Conservation (phyloP, 2,888 invertebrate species). For the Drosophila pseudotakahashii region DNA sequence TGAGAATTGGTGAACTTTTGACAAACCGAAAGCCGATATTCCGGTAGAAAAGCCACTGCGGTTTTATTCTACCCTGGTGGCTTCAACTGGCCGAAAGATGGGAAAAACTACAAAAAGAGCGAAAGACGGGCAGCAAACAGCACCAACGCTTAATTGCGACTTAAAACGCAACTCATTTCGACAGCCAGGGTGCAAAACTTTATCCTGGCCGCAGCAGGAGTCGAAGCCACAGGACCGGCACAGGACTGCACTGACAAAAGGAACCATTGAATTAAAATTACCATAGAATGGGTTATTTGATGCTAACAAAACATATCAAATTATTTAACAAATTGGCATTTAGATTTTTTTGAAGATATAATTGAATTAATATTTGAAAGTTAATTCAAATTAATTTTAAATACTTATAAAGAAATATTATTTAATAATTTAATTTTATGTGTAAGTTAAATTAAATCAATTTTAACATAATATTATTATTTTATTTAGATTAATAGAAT, state of each 20-base stretch:
- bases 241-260: neutral
- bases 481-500: too few species aligned
- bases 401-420: too few species aligned
- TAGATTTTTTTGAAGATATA: too few species aligned
- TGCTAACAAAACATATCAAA: too few species aligned
- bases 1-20: neutral
- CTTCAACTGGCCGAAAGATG: slow-evolving; percentile 1
- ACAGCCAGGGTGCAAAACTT: slow-evolving; percentile 56
- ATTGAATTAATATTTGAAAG: too few species aligned
- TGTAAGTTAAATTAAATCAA: too few species aligned
- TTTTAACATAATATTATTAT: too few species aligned
- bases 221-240: slow-evolving; percentile 15
- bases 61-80: neutral
- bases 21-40: slow-evolving; percentile 1
- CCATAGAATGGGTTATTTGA: too few species aligned
- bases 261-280: neutral
- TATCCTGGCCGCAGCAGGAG: slow-evolving; percentile 37
- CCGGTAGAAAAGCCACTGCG: slow-evolving; percentile 1
- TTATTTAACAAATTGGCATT: too few species aligned
- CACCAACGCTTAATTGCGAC: slow-evolving; percentile 66
- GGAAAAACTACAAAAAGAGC: neutral
- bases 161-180: slow-evolving; percentile 69
- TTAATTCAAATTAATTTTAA: too few species aligned
- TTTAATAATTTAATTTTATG: too few species aligned
- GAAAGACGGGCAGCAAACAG: slow-evolving; percentile 39